These are phyloP conservation scores for Tetragonisca angustula DNA, from an alignment of 2,888 invertebrate genomes.

Conservation along the genomic window DNA sequence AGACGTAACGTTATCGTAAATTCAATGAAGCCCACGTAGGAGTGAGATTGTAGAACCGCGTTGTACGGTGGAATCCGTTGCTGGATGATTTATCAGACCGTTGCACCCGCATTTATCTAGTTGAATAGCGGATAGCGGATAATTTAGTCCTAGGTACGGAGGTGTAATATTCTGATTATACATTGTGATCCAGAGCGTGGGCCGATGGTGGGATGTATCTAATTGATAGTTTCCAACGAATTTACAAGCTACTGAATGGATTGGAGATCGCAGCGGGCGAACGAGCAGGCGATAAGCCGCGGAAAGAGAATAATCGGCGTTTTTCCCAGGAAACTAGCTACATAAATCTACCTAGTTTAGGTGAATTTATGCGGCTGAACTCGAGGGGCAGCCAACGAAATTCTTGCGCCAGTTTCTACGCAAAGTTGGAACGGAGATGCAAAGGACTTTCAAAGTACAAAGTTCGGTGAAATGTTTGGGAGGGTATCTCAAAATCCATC, in stretches of 20 bases:
- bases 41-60: constrained; percentile 29
- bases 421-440: too few species aligned
- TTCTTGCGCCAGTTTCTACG: too few species aligned
- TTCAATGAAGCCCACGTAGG: constrained; percentile 54
- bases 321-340: neutral
- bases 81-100: constrained; percentile 59
- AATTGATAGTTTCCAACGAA: constrained; percentile 65
- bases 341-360: constrained; percentile 21
- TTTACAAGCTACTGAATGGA: constrained; percentile 61
- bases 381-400: neutral
- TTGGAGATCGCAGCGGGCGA: constrained; percentile 21
- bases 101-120: constrained; percentile 57
- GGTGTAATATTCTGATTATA: constrained; percentile 65
- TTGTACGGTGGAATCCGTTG: constrained; percentile 50
- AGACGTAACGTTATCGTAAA: constrained; percentile 38
- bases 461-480: too few species aligned
- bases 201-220: constrained; percentile 56
- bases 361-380: neutral
- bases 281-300: constrained; percentile 29
- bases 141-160: constrained; percentile 63
- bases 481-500: too few species aligned
- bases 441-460: too few species aligned
- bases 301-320: constrained; percentile 34
- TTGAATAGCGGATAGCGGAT: constrained; percentile 56
- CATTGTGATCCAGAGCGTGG: constrained; percentile 59